A percentile compares a stretch with the other conserved stretches of the same genome.
phyloP scores from a whole-genome alignment of 2,113 vertebrate genomes.

The Malurus elegans region DNA sequence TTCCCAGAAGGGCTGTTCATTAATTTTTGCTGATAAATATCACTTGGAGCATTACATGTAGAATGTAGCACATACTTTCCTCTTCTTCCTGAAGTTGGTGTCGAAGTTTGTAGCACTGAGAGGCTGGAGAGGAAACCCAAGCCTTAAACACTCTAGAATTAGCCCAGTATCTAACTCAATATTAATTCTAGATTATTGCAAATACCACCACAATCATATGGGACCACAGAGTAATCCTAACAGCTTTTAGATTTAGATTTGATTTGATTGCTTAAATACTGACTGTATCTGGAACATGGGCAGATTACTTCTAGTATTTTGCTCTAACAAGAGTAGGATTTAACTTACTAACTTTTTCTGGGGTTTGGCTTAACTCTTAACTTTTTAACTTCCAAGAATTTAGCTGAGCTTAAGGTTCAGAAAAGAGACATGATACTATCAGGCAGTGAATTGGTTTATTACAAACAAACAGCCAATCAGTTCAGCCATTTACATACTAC shows the following conservation, averaged over 20 bases:
- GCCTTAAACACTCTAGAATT: background rate
- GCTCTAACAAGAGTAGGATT: background rate
- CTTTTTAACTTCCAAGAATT: background rate
- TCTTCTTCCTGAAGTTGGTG: background rate
- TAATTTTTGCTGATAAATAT: background rate
- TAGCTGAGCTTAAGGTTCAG: background rate
- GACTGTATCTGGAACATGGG: fast-evolving
- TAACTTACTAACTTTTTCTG: background rate
- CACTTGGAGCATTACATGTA: background rate
- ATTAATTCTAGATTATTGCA: background rate
- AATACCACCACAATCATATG: background rate
- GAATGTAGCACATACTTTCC: background rate
- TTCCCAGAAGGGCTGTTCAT: background rate
- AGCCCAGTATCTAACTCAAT: background rate
- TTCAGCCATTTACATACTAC: background rate
- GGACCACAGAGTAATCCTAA: background rate
- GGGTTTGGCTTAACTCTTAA: background rate
- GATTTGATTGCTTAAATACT: background rate
- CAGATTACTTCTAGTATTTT: background rate
- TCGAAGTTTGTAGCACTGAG: background rate
- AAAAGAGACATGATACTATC: background rate
- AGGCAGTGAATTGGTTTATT: background rate
- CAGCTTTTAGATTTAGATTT: background rate
- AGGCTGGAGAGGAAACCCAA: background rate
- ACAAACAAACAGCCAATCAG: background rate